Evolutionary conservation across 1,140 invertebrate genomes (phyloP), one percentile per base, ranked within the genome.

Genomic region (Apis laboriosa): DNA sequence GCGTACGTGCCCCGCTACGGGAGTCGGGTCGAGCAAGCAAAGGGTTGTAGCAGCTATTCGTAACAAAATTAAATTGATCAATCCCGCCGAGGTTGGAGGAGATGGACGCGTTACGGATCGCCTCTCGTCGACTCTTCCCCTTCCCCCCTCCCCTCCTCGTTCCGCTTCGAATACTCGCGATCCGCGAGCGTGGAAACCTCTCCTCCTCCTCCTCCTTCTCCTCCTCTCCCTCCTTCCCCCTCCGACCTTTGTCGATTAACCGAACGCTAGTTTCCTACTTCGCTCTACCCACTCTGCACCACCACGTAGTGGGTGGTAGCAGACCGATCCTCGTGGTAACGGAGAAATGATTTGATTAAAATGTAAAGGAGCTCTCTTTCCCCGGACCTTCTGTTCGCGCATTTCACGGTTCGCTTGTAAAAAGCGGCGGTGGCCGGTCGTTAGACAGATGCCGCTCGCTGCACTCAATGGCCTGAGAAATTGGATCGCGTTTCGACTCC

Each of bases 401-500:
- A 94, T 94, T 94, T 94, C 93, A 94, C 93, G 93, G 91, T 94
- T 92, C 90, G 93, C 91, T 91, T 93, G 92, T 94, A 94, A 94
- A 93, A 93, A 93, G 91, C 88, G 90, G 34, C 85, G 85, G 86
- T 43, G 87, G 90, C 83, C 85, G 89, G 77, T 90, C 90, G 92
- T 92, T 92, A 94, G 93, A 94, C 93, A 94, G 93, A 94, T 94
- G 93, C 93, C 92, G 93, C 91, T 93, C 92, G 92, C 91, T 93
- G 92, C 93, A 94, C 90, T 94, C 93, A 94, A 94, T 94, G 93
- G 93, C 92, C 93, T 94, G 93, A 94, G 92, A 94, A 94, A 94
- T 94, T 94, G 93, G 93, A 94, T 94, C 92, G 93, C 93, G 91
- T 94, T 94, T 94, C 93, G 94, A 94, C 93, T 94, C 93, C 93